A percentile compares a stretch with the other conserved stretches of the same genome.
phyloP scores from a whole-genome alignment of 2,888 invertebrate genomes.

The Papilio elwesi region DNA sequence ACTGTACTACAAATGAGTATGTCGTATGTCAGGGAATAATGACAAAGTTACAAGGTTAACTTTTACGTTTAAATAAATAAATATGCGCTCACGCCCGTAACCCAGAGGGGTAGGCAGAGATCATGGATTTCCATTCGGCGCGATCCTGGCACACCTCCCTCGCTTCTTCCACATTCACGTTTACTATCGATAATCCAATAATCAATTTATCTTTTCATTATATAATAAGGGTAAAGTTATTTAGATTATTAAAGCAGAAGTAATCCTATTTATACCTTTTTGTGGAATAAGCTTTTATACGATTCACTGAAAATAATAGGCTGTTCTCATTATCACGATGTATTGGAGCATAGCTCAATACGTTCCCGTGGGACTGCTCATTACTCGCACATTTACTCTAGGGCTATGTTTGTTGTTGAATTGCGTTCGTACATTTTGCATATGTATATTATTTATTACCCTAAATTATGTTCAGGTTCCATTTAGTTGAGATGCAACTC shows the following conservation, averaged over 20 bases:
- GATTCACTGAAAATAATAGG: background rate
- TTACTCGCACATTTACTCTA: slow-evolving; percentile 5
- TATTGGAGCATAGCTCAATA: slow-evolving; percentile 12
- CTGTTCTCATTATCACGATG: slow-evolving; percentile 13
- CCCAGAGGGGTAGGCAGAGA: too few species aligned
- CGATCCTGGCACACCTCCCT: too few species aligned
- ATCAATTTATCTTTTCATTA: background rate
- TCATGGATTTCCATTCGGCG: too few species aligned
- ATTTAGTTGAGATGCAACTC: background rate
- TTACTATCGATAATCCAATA: background rate
- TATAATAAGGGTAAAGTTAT: background rate
- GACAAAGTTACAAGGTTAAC: slow-evolving; percentile 2
- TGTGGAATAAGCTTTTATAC: background rate
- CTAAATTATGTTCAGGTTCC: background rate
- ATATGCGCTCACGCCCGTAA: too few species aligned
- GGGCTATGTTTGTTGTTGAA: slow-evolving; percentile 11
- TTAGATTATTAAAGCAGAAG: background rate
- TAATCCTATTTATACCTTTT: too few species aligned
- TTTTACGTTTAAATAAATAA: too few species aligned
- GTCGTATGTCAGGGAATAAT: background rate
- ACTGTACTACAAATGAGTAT: too few species aligned
- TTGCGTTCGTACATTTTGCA: background rate
- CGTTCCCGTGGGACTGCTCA: slow-evolving; percentile 10
- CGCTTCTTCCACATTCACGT: too few species aligned
- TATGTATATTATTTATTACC: background rate